These are phyloP conservation scores for Trissoscelio sp. DNA, from an alignment of 2,888 invertebrate genomes.

Conservation along the genomic window DNA sequence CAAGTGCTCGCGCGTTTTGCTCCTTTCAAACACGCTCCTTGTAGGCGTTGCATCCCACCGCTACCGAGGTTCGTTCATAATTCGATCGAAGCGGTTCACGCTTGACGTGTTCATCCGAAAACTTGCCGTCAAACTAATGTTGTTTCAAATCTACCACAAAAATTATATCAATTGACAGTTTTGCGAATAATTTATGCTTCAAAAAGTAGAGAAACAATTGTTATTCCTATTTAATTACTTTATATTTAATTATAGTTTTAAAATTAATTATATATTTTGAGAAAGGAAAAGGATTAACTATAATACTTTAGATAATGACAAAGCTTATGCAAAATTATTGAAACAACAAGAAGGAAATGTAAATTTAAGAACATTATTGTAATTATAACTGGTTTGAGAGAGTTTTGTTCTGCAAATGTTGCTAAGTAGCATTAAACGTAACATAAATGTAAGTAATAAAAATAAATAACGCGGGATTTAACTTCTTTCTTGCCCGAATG, in stretches of 20 bases:
- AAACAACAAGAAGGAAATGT: too few species aligned
- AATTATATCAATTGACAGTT: not conserved
- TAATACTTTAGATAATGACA: too few species aligned
- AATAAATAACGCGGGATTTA: not conserved
- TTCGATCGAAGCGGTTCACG: conserved; percentile 62
- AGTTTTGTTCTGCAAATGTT: not conserved
- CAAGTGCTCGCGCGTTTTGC: conserved; percentile 48
- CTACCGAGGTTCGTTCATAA: conserved; percentile 60
- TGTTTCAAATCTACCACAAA: not conserved
- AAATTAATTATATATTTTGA: too few species aligned
- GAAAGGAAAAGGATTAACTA: too few species aligned
- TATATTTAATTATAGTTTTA: too few species aligned
- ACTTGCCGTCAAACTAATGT: conserved; percentile 19
- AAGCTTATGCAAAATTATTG: too few species aligned
- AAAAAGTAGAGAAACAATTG: too few species aligned
- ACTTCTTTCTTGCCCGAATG: conserved; percentile 7
- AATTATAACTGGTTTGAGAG: not conserved
- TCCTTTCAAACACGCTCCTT: conserved; percentile 59
- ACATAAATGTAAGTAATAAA: conserved; percentile 14
- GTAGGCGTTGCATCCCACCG: conserved; percentile 64
- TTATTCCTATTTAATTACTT: too few species aligned
- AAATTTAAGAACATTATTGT: too few species aligned
- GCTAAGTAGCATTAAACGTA: not conserved
- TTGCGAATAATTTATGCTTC: too few species aligned
- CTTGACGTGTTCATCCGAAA: conserved; percentile 55